Evolutionary conservation across 2,888 invertebrate species (phyloP).

Genomic region (Conistra vaccinii): DNA sequence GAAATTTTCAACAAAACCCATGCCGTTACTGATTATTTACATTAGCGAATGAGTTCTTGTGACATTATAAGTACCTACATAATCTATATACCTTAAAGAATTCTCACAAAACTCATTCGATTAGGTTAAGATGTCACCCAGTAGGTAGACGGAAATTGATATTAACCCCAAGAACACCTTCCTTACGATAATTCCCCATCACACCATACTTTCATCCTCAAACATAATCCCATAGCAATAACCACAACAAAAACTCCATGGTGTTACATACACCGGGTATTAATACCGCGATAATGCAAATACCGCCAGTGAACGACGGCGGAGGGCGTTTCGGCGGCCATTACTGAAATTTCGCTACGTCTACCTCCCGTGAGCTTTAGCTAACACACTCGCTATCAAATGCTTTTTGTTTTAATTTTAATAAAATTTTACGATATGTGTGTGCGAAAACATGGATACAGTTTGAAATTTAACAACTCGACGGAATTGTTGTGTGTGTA

Average conservation of each 20-base stretch:
- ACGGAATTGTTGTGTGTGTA: constrained; percentile 41
- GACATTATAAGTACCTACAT: no score
- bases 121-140: no score
- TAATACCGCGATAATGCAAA: constrained; percentile 86
- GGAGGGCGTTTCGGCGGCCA: constrained; percentile 77
- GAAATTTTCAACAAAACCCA: neutral
- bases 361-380: constrained; percentile 80
- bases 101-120: neutral
- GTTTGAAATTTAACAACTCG: constrained; percentile 68
- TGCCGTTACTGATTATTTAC: neutral
- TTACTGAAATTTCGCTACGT: constrained; percentile 83
- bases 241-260: constrained; percentile 63
- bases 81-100: neutral
- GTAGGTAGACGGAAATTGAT: constrained; percentile 6
- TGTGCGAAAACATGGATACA: constrained; percentile 64
- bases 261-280: constrained; percentile 77
- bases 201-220: constrained; percentile 2
- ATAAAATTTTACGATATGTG: constrained; percentile 74
- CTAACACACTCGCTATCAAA: constrained; percentile 80
- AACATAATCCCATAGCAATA: constrained; percentile 61
- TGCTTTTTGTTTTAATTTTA: constrained; percentile 78
- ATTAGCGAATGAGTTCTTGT: no score
- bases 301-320: constrained; percentile 78
- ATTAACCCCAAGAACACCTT: constrained; percentile 12
- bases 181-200: neutral